Base-by-base conservation (phyloP, 2,888 invertebrate species). In the Caenorhabditis macrosperma region DNA sequence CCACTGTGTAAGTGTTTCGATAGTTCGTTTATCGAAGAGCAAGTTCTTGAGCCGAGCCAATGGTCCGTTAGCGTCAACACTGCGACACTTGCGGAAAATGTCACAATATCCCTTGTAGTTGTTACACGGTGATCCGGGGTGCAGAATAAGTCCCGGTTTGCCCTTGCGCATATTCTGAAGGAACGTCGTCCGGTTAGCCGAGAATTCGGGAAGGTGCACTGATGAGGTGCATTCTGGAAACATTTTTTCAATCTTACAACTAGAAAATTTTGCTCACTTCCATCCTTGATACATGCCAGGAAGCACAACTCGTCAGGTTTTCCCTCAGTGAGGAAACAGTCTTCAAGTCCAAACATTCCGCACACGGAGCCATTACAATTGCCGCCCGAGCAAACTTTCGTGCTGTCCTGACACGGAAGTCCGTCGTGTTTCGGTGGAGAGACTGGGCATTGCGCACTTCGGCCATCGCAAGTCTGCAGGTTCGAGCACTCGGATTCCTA, bases 11-110 rank as follows among this genome's bases (percentile, higher is more conserved):
- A 88, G 71, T 2, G 86, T 85, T 30, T 88, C 84, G 63, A 89
- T 88, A 4, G 88, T 89, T 26, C 63, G 80, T 59, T 87, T 89
- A 48, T 89, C 88, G 59, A 89, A 89, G 1, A 89, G 76, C 46
- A 84, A 71, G 60, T 85, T 84, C 93, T 98, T 98, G 75, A 99
- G 93, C 64, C 97, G 94, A 24, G 96, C 96, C 82, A 99, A 93
- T 2, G 99, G 99, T 6, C 99, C 99, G 90, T 99, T 98, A 0
- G 98, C 97, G 92, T 99, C 98, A 24, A 99, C 97, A 0, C 96
- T 96, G 85, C 99, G 94, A 91, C 99, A 99, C 92, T 97, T 97
- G 66, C 96, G 94, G 93, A 99, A 99, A 83, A 99, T 98, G 93
- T 99, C 99, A 93, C 99, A 99, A 92, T 99, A 99, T 64, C 99